Base-by-base conservation (phyloP, 2,113 vertebrate species). In the Oryzias melastigma region DNA sequence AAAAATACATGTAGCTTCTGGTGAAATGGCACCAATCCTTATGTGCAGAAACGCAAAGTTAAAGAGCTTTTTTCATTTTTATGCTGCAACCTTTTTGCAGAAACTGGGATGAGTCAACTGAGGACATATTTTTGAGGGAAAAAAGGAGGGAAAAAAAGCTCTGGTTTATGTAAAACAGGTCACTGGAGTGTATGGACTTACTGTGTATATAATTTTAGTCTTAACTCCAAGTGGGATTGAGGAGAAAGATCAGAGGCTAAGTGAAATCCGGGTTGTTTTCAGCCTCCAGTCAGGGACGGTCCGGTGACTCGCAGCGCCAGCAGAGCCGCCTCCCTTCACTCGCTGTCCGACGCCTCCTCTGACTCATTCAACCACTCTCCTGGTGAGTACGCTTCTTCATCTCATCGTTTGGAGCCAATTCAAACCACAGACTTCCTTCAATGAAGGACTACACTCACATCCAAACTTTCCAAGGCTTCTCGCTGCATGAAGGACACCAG, bases 251-350 rank as follows among this genome's bases (percentile, higher is more conserved):
- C 43, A 24, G 7, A 46, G 7, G 60, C 5, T 13, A 19, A 65
- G 16, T 68, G 43, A 51, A 68, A 68, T 22, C 15, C 45, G 68
- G 55, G 73, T 60, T 68, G 5, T 73, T 71, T 73, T n/a, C 87
- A 99, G 97, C 95, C 95, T 63, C 97, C 97, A 0, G 63, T 97
- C 35, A 92, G 96, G n/a, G 74, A 53, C 41, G 49, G 35, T 13
- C 22, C 84, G 0, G 44, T 75, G 25, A 89, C 63, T 25, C 90
- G 80, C 45, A 88, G 78, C 14, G 88, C 85, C 20, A 82, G 84
- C 0, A 88, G 86, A 49, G 85, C 92, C 0, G 91, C 91, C 25
- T 94, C 92, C 1, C 42, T 91, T 19, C 88, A 93, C 57, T 91
- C 91, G 3, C 82, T 93, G 0, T 95, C 93, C 0, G 93, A 93